phyloP scores from a whole-genome alignment of 2,797 vertebrate species.

The Myotis planiceps region DNA sequence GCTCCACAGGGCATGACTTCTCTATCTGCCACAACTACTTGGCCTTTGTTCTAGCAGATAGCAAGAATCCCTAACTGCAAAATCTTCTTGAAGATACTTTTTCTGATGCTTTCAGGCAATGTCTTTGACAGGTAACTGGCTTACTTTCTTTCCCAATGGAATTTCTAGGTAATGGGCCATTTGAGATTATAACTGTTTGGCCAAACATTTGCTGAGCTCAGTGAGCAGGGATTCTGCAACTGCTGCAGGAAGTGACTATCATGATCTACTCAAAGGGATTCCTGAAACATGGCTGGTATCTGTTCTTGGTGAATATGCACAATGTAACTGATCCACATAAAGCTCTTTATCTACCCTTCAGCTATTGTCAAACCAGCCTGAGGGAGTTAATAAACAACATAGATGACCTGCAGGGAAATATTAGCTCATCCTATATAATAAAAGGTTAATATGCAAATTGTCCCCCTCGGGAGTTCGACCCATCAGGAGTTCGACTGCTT shows the following conservation, averaged over 20 bases:
- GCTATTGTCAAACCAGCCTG: not conserved
- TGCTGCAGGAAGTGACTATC: not conserved
- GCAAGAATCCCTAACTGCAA: not conserved
- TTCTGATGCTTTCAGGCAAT: not conserved
- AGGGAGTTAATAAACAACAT: not conserved
- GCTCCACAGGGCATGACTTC: not conserved
- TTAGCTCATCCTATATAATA: not conserved
- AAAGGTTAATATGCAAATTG: too few species aligned
- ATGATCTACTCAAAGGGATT: not conserved
- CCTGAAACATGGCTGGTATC: not conserved
- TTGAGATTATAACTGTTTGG: not conserved
- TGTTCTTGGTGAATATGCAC: not conserved
- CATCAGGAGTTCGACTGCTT: rapidly evolving
- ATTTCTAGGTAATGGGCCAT: not conserved
- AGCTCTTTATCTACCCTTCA: not conserved
- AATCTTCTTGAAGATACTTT: not conserved
- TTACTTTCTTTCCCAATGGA: not conserved
- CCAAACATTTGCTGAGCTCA: not conserved
- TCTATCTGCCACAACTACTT: not conserved
- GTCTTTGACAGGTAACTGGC: not conserved
- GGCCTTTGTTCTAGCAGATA: not conserved
- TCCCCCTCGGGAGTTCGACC: too few species aligned
- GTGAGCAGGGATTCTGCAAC: not conserved
- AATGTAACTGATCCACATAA: not conserved
- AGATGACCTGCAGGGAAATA: not conserved